These are phyloP conservation scores for Drosophila mojavensis DNA, from an alignment of 1,140 invertebrate species.

Conservation along the genomic window DNA sequence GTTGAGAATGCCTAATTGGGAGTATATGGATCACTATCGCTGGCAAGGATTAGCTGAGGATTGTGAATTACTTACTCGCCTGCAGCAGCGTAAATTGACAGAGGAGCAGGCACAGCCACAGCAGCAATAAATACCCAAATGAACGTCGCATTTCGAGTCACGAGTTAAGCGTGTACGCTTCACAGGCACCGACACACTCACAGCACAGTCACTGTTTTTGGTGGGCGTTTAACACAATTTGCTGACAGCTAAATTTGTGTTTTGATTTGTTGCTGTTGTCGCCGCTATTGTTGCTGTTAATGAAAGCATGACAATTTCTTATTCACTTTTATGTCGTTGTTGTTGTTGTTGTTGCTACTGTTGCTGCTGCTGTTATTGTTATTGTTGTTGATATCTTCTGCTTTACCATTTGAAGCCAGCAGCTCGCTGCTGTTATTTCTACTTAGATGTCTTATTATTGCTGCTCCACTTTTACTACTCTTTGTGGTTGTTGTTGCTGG, in stretches of 20 bases:
- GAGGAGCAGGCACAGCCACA: slow-evolving; percentile 47
- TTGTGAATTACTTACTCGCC: slow-evolving; percentile 58
- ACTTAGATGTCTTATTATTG: slow-evolving; percentile 70
- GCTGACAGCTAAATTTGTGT: slow-evolving; percentile 44
- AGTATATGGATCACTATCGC: not conserved
- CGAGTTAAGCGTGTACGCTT: slow-evolving; percentile 15
- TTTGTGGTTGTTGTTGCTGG: slow-evolving; percentile 39
- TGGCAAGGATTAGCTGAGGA: not conserved
- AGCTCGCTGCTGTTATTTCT: slow-evolving; percentile 46
- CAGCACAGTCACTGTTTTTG: slow-evolving; percentile 12
- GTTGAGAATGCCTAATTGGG: slow-evolving; percentile 83
- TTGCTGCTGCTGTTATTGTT: slow-evolving; percentile 20
- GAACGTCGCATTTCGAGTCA: slow-evolving; percentile 42
- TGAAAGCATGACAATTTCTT: slow-evolving; percentile 78
- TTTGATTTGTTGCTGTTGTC: slow-evolving; percentile 28
- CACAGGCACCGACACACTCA: not conserved
- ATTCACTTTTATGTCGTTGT: slow-evolving; percentile 66
- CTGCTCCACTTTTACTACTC: slow-evolving; percentile 73
- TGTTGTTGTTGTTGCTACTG: slow-evolving; percentile 11
- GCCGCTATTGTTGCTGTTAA: slow-evolving; percentile 55
- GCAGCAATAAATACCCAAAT: slow-evolving; percentile 23
- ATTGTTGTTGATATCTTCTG: slow-evolving; percentile 39
- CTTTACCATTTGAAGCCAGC: slow-evolving; percentile 40
- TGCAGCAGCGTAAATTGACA: slow-evolving; percentile 30
- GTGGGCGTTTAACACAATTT: slow-evolving; percentile 48